phyloP scores from a whole-genome alignment of 1,140 invertebrate species.

The Nylanderia fulva region DNA sequence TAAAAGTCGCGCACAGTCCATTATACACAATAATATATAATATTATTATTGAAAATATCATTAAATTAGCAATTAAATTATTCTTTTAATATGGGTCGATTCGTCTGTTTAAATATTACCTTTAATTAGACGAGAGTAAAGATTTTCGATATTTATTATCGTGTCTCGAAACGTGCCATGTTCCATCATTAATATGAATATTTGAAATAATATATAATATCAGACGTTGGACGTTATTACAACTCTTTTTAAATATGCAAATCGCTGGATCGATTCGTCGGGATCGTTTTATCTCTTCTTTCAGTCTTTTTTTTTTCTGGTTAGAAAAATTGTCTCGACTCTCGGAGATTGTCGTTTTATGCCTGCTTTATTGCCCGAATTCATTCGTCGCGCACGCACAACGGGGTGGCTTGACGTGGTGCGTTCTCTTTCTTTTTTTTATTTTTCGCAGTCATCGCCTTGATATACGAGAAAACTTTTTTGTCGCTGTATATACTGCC shows the following conservation, averaged over 20 bases:
- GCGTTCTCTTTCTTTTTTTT: constrained; percentile 3
- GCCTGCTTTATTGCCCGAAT: neutral
- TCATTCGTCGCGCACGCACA: constrained; percentile 35
- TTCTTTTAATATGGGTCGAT: neutral
- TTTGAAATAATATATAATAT: neutral
- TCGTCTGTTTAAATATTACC: constrained; percentile 7
- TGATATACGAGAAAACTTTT: constrained; percentile 46
- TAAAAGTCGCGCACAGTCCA: neutral
- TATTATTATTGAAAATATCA: constrained; percentile 10
- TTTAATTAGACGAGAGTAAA: constrained; percentile 33
- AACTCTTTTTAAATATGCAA: neutral
- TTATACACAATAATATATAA: constrained; percentile 1
- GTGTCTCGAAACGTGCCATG: neutral
- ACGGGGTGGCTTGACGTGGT: neutral
- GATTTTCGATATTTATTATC: neutral
- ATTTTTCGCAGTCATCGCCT: constrained; percentile 1
- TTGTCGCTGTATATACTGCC: constrained; percentile 6
- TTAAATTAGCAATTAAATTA: constrained; percentile 26
- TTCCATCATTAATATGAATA: neutral
- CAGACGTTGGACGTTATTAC: neutral
- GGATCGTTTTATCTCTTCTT: neutral
- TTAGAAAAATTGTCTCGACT: neutral
- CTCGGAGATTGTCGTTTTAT: neutral
- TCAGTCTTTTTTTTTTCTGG: neutral
- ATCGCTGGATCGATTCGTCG: neutral